Percentiles rank a stretch among this genome's conserved stretches.
phyloP scores from a whole-genome alignment of 1,140 invertebrate species.

The Listronotus bonariensis region DNA sequence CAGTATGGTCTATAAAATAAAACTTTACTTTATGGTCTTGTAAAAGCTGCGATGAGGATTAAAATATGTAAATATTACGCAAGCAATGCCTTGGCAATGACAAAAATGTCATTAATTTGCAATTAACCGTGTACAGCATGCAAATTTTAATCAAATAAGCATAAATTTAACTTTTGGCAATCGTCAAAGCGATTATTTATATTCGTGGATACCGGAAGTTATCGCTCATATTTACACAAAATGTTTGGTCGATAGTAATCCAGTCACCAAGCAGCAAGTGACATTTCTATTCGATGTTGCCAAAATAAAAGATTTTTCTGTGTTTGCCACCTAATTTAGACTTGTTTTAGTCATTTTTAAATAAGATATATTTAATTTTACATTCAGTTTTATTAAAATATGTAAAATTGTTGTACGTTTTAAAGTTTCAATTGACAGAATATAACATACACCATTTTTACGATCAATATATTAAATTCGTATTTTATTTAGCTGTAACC shows the following conservation, averaged over 20 bases:
- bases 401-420: neutral
- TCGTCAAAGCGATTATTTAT: too few species aligned
- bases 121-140: too few species aligned
- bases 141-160: too few species aligned
- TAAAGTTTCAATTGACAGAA: neutral
- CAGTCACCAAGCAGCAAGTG: slow-evolving; percentile 19
- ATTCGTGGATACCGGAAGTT: too few species aligned
- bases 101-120: too few species aligned
- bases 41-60: too few species aligned
- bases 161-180: too few species aligned
- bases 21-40: too few species aligned
- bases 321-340: neutral
- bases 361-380: neutral
- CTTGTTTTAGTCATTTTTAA: neutral
- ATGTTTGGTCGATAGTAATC: slow-evolving; percentile 23
- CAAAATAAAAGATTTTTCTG: neutral
- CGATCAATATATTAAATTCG: neutral
- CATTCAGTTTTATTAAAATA: neutral
- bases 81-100: too few species aligned
- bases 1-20: too few species aligned
- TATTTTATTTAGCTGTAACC: neutral
- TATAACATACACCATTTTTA: neutral
- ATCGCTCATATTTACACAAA: neutral
- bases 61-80: too few species aligned
- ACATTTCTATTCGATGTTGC: slow-evolving; percentile 12